These are phyloP conservation scores for Drosophila kepulauana DNA, from an alignment of 1,140 invertebrate genomes.

Conservation along the genomic window DNA sequence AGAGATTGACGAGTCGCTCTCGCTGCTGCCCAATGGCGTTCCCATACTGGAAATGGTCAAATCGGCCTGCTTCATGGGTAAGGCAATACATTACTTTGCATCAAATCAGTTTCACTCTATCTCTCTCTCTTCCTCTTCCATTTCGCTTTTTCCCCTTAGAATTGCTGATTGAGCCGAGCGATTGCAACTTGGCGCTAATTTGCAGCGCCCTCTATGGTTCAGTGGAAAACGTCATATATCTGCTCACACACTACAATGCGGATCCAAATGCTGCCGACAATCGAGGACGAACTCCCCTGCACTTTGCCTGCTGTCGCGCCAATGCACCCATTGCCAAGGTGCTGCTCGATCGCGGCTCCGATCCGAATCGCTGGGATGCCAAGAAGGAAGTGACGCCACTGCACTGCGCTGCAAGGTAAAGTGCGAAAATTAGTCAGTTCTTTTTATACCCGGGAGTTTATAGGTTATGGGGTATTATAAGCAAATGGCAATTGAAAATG, in stretches of 20 bases:
- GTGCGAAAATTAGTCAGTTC: too few relatives aligned
- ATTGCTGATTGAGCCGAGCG: conserved; percentile 59
- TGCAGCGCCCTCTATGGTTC: conserved; percentile 66
- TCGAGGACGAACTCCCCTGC: conserved; percentile 88
- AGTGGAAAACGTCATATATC: conserved; percentile 65
- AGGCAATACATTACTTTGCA: neutral
- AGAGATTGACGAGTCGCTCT: conserved; percentile 84
- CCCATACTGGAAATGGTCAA: conserved; percentile 85
- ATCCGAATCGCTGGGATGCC: conserved; percentile 89
- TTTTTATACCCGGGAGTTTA: too few relatives aligned
- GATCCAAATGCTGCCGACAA: conserved; percentile 73
- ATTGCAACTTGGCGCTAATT: conserved; percentile 76
- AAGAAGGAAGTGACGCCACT: conserved; percentile 89
- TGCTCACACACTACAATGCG: conserved; percentile 66
- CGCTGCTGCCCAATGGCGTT: conserved; percentile 85
- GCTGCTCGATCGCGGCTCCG: conserved; percentile 88
- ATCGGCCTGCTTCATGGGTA: conserved; percentile 80
- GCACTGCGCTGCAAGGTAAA: conserved; percentile 90
- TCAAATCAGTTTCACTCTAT: neutral
- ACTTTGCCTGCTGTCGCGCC: conserved; percentile 91
- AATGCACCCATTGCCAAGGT: conserved; percentile 88
- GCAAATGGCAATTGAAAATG: too few relatives aligned
- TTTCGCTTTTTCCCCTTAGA: conserved; percentile 39
- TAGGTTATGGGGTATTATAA: neutral
- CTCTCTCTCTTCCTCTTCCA: too few relatives aligned